phyloP scores from a whole-genome alignment of 2,888 invertebrate genomes.

The Alloscopus bannaensis region DNA sequence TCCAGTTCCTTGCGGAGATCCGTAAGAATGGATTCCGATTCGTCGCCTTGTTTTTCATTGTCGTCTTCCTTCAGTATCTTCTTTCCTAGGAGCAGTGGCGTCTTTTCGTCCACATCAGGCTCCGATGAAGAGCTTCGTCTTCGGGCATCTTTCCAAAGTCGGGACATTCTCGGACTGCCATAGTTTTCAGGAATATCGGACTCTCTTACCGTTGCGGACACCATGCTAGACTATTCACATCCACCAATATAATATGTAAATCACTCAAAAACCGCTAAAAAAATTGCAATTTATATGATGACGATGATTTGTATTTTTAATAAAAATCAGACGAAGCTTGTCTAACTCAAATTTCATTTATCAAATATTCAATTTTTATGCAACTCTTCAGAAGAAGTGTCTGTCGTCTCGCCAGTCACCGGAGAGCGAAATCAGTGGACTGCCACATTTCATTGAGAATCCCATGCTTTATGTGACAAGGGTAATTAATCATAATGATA shows the following conservation, averaged over 20 bases:
- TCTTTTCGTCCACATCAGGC: slow-evolving; percentile 42
- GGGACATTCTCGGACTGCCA: slow-evolving; percentile 43
- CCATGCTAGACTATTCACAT: slow-evolving; percentile 43
- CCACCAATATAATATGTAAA: not conserved
- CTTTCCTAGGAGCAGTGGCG: slow-evolving; percentile 37
- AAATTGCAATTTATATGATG: not conserved
- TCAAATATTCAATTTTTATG: too few relatives aligned
- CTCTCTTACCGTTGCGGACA: not conserved
- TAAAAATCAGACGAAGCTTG: not conserved
- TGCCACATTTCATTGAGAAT: slow-evolving; percentile 17
- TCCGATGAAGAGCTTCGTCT: not conserved
- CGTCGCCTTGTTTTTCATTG: slow-evolving; percentile 5
- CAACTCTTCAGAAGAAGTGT: too few relatives aligned
- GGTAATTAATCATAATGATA: not conserved
- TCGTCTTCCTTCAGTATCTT: not conserved
- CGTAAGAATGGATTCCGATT: slow-evolving; percentile 75
- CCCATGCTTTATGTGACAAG: too few relatives aligned
- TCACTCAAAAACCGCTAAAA: not conserved
- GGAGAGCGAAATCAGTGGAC: not conserved
- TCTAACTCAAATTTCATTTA: too few relatives aligned
- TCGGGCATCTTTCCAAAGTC: slow-evolving; percentile 38
- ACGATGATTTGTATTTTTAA: not conserved
- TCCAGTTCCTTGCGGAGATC: slow-evolving; percentile 79
- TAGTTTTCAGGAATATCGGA: slow-evolving; percentile 24
- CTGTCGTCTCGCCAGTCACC: not conserved